These are phyloP conservation scores for Achroia grisella DNA, from an alignment of 1,140 invertebrate species.

Conservation along the genomic window DNA sequence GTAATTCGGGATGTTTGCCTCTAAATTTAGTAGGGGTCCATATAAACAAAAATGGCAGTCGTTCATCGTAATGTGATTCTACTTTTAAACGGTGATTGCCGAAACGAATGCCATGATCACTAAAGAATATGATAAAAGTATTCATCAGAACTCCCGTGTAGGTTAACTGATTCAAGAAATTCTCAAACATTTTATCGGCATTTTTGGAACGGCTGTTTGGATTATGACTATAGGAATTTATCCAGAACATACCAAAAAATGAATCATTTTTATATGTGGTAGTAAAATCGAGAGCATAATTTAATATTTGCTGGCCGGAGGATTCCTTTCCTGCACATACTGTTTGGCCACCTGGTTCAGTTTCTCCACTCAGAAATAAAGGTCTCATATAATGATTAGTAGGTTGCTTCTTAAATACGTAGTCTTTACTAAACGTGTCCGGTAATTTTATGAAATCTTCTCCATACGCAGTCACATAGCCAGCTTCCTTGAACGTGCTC, in stretches of 20 bases:
- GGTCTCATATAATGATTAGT: conserved; percentile 84
- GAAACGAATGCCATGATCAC: conserved; percentile 91
- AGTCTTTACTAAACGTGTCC: conserved; percentile 53
- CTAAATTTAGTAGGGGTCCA: conserved; percentile 81
- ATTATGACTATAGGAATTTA: conserved; percentile 81
- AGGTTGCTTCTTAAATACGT: conserved; percentile 62
- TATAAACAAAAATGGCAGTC: conserved; percentile 85
- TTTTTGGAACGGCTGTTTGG: conserved; percentile 75
- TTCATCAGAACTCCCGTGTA: conserved; percentile 73
- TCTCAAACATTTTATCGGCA: conserved; percentile 74
- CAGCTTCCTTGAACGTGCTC: conserved; percentile 49
- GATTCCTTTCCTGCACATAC: conserved; percentile 75
- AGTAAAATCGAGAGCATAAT: conserved; percentile 78
- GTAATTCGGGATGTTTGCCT: conserved; percentile 73
- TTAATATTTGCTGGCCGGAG: conserved; percentile 74
- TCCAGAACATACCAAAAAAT: conserved; percentile 83
- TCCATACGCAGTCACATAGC: conserved; percentile 62
- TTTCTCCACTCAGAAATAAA: conserved; percentile 77
- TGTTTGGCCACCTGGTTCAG: conserved; percentile 32
- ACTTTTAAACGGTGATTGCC: conserved; percentile 82
- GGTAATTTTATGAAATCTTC: conserved; percentile 56
- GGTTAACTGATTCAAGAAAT: conserved; percentile 73
- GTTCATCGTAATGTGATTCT: conserved; percentile 87
- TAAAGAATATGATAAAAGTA: conserved; percentile 82
- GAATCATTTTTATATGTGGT: conserved; percentile 73